Evolutionary conservation across 2,113 vertebrate genomes (phyloP).

Genomic region (Hippolais icterina): DNA sequence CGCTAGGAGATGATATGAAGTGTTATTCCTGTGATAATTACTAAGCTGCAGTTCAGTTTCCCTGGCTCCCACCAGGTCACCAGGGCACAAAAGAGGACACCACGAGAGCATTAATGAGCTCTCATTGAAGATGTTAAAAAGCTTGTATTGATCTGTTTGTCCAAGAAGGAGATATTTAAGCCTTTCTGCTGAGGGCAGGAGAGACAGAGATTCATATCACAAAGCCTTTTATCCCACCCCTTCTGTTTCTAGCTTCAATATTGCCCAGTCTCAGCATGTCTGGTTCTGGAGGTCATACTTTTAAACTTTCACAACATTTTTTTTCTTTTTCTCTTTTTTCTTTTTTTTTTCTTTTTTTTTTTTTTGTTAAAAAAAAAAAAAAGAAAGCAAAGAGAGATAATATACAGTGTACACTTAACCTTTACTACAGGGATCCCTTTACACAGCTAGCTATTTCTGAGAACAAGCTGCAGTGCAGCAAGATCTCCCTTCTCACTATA

Average conservation of each 20-base stretch:
- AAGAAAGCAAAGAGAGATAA: background rate
- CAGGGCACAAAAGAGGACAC: constrained; percentile 84
- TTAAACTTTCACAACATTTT: constrained; percentile 57
- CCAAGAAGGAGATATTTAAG: constrained; percentile 96
- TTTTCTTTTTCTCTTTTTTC: background rate
- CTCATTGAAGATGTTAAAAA: constrained; percentile 95
- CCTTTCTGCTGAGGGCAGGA: constrained; percentile 86
- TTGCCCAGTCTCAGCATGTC: constrained; percentile 81
- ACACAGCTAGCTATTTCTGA: constrained; percentile 33
- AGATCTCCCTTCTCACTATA: constrained; percentile 5
- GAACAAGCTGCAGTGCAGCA: constrained; percentile 3
- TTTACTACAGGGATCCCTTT: constrained; percentile 58
- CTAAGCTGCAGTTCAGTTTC: constrained; percentile 83
- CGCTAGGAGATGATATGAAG: constrained; percentile 72
- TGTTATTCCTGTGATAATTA: constrained; percentile 81
- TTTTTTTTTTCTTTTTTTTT: background rate
- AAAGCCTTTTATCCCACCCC: constrained; percentile 89
- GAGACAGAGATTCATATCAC: constrained; percentile 89
- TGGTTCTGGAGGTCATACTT: constrained; percentile 84
- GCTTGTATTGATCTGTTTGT: constrained; percentile 97
- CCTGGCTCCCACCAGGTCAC: constrained; percentile 85
- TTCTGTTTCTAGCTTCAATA: constrained; percentile 81
- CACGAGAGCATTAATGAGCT: constrained; percentile 89
- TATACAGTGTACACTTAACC: constrained; percentile 42
- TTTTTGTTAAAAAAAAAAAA: background rate